Evolutionary conservation across 2,797 vertebrate genomes (phyloP), one percentile per base, ranked within the genome.

Genomic region (Thalassophryne amazonica): DNA sequence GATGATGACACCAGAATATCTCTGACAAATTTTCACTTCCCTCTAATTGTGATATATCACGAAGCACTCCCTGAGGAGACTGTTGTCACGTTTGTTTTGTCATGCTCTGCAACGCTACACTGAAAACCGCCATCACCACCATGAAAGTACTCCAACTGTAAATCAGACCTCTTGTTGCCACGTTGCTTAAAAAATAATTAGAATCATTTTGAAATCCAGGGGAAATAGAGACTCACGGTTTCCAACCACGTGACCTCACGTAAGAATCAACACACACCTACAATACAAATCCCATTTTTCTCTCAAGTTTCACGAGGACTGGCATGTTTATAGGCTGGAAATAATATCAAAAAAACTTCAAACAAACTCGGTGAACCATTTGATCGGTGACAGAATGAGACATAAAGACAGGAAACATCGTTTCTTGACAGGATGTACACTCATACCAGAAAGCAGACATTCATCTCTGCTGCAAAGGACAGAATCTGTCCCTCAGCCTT

Each of bases 31-130:
- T 37, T 32, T 43, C 35, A 27, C 18, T 23, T 64, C 54, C 40
- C 57, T 72, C 34, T 61, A 66, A 69, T 76, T 24, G 32, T 13
- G 22, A 64, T 54, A 19, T 27, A 23, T 24, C 42, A 46, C 3
- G 3, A 46, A 48, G 3, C 18, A 28, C 32, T 67, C 60, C 52
- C 49, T 4, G 17, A 59, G 67, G 59, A 47, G 32, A 17, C 17
- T 34, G 53, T 56, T 62, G 35, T 60, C 43, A 49, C 62, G 29
- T 60, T 48, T 73, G 74, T 69, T 73, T 72, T 65, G 48, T 76
- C 70, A 66, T 59, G 75, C 73, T 36, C 39, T 52, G 57, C 42
- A 36, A 38, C 71, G 27, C 59, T 46, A 48, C 53, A 11, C 21
- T 46, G 16, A 39, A 60, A 64, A 68, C 57, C 13, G 4, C 6